Base-by-base conservation (phyloP, 2,888 invertebrate species). In the Drosophila ustulata region DNA sequence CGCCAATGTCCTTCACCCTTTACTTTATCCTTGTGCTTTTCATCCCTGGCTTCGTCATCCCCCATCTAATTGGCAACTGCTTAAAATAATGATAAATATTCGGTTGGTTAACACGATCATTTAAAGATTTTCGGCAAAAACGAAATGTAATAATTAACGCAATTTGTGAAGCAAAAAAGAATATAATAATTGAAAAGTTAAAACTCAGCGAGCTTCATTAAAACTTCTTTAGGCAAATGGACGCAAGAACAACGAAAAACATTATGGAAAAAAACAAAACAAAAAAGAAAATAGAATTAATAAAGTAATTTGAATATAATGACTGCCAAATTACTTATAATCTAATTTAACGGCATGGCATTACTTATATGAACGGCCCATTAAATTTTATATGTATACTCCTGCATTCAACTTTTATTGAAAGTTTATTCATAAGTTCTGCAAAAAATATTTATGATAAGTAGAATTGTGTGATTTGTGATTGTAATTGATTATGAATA, bases 51-150 rank as follows among this genome's bases (percentile, higher is more conserved):
- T 18, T 18, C 18, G 18, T 18, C 18, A 2, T 18, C 18, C 46
- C 46, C n/a, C n/a, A 51, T 37, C 58, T 77, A 77, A 75, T 77
- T 77, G 77, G 30, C 78, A 55, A 55, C 43, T 55, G 53, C 50
- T 32, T 50, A 13, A 51, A 59, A 59, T 58, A 58, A 53, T 58
- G 46, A 53, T 67, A 51, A 51, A 64, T 63, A 53, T 75, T 56
- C 49, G 59, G 26, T 66, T 72, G 72, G 61, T 72, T 75, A 63
- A 65, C 58, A 52, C 30, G 43, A 66, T 64, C 49, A 61, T 49
- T 45, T 55, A 43, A 55, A 45, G 55, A 30, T 37, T 45, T 9
- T 32, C 32, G 34, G n/a, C 39, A 13, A 13, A 13, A 34, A 6
- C 7, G 30, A 49, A 66, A 43, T 37, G 23, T 30, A 30, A n/a